Conservation (phyloP, 2,888 invertebrate genomes). For the Troides aeacus region DNA sequence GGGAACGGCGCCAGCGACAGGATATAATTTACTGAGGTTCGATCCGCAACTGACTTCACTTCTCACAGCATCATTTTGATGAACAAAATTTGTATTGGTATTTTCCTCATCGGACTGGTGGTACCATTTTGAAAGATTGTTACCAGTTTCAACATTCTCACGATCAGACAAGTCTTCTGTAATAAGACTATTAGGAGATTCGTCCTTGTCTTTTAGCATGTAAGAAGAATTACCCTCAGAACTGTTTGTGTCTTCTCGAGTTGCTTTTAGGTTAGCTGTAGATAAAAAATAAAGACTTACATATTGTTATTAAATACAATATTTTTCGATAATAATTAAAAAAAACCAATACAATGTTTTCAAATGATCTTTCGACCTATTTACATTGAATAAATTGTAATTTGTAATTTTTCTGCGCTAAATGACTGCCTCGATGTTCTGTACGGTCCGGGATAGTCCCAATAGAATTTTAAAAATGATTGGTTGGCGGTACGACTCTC, state of each 20-base stretch:
- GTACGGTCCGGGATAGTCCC: too few species aligned
- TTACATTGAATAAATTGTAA: too few species aligned
- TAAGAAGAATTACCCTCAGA: constrained; percentile 24
- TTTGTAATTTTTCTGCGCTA: too few species aligned
- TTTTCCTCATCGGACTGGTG: constrained; percentile 66
- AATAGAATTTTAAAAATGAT: too few species aligned
- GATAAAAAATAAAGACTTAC: not conserved
- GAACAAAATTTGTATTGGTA: constrained; percentile 41
- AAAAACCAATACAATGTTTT: too few species aligned
- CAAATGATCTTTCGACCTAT: too few species aligned
- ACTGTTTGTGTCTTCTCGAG: not conserved
- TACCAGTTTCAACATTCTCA: constrained; percentile 23
- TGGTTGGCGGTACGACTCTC: too few species aligned
- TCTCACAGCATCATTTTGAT: constrained; percentile 30
- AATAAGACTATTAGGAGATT: constrained; percentile 51
- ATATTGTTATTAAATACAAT: too few species aligned
- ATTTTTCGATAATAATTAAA: too few species aligned
- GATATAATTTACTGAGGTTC: constrained; percentile 61
- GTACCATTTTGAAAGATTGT: constrained; percentile 52
- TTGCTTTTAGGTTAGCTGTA: constrained; percentile 6
- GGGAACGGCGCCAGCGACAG: constrained; percentile 61
- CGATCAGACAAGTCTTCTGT: constrained; percentile 67
- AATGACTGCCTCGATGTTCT: too few species aligned
- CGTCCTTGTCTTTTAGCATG: constrained; percentile 39
- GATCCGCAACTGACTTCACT: constrained; percentile 40